These are phyloP conservation scores for Aphaenogaster ashmeadi DNA, from an alignment of 1,140 invertebrate species.

Conservation along the genomic window DNA sequence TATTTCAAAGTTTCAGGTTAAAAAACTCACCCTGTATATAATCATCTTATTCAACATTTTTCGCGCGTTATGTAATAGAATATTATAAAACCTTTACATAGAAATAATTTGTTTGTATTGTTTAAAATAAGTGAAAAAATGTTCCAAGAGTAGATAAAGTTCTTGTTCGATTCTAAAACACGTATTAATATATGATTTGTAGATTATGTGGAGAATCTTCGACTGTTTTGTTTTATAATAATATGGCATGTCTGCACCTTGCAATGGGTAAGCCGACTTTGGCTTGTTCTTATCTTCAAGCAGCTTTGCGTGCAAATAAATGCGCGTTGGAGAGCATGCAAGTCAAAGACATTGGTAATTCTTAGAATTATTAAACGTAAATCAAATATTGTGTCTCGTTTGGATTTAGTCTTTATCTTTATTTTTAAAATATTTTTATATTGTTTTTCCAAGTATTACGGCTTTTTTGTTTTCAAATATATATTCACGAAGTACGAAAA, in stretches of 20 bases:
- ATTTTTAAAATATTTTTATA: constrained; percentile 24
- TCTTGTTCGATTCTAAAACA: neutral
- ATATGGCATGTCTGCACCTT: constrained; percentile 95
- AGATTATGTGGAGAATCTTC: constrained; percentile 90
- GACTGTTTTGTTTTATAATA: constrained; percentile 94
- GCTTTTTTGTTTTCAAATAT: neutral
- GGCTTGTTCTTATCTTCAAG: constrained; percentile 94
- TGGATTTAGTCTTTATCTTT: neutral
- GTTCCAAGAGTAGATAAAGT: neutral
- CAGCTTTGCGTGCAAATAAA: constrained; percentile 94
- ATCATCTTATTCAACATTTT: neutral
- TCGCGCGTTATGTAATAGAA: neutral
- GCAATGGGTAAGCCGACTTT: constrained; percentile 95
- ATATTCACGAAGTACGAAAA: neutral
- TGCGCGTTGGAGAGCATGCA: constrained; percentile 87
- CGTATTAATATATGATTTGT: constrained; percentile 63
- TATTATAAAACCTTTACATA: constrained; percentile 17
- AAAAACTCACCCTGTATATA: too few relatives aligned
- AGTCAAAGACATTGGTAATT: constrained; percentile 83
- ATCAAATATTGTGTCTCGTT: neutral
- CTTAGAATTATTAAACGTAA: neutral
- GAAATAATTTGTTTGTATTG: constrained; percentile 43
- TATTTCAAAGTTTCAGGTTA: too few relatives aligned
- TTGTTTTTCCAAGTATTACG: constrained; percentile 17
- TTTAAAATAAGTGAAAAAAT: constrained; percentile 19